Base-by-base conservation (phyloP, 2,113 vertebrate species). In the pig (Sus scrofa) region DNA sequence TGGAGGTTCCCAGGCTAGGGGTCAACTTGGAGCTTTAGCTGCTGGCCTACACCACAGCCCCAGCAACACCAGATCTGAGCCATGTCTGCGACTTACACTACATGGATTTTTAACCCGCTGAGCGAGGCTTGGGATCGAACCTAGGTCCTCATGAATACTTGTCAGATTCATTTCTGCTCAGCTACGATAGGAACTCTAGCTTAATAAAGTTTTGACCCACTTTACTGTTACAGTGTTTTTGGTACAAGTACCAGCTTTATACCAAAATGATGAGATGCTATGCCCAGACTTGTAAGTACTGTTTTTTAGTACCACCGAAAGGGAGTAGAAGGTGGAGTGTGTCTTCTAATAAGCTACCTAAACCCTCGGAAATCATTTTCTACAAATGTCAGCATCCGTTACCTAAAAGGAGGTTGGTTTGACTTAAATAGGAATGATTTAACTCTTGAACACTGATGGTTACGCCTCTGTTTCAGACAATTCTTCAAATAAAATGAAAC, bases 191-290 rank as follows among this genome's bases (percentile, higher is more conserved):
- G 44, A 44, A 44, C 44, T 44, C 44, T 22, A 16, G 11, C 37
- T 62, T 54, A 74, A 78, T 27, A 81, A 5, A 81, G 37, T 65
- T 89, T 89, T 78, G 44, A 89, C 44, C 70, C 7, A 27, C 3
- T 60, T 11, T 70, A 54, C 10, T 30, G 12, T 82, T 71, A 24
- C 6, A 37, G 39, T 63, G 52, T 13, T 87, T 63, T 84, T 37
- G 18, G 22, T 39, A 13, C 8, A 77, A 26, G 19, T 13, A 60
- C 19, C 22, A 88, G n/a, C 75, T 75, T 4, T 44, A 56, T 26
- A n/a, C 19, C 71, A 60, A 71, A 92, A 91, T 65, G 24, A 96
- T 50, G 70, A 83, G 81, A 87, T 75, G 81, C 32, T 24, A 65
- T 7, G 34, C 16, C 34, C 63, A 62, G 39, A 68, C 39, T 39